Conservation (phyloP, 2,113 vertebrate genomes). For the Micromys minutus region DNA sequence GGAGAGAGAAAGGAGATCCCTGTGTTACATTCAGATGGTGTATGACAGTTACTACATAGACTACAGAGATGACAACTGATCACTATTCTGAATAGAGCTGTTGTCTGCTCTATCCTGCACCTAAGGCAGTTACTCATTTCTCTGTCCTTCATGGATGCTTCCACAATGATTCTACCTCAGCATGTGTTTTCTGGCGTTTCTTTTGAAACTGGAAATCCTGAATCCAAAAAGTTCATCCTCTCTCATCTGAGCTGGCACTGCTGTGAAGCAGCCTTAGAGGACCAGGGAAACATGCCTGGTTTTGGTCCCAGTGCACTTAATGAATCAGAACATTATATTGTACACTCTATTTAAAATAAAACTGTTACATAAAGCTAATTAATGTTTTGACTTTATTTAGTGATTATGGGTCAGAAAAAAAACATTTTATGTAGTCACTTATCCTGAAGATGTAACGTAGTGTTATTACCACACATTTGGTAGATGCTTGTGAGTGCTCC, state of each 20-base stretch:
- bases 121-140: slow-evolving; percentile 67
- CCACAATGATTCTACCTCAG: slow-evolving; percentile 69
- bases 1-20: background rate
- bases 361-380: slow-evolving; percentile 31
- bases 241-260: slow-evolving; percentile 60
- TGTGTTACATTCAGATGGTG: background rate
- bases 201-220: slow-evolving; percentile 48
- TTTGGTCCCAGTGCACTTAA: slow-evolving; percentile 70
- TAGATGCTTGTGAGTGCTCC: background rate
- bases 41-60: slow-evolving; percentile 1
- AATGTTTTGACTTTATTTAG: slow-evolving; percentile 25
- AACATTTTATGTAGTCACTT: background rate
- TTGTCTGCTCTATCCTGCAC: slow-evolving; percentile 44
- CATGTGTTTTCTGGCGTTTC: slow-evolving; percentile 69
- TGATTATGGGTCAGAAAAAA: background rate
- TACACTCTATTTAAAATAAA: background rate
- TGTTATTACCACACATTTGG: background rate
- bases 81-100: slow-evolving; percentile 60
- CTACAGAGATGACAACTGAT: slow-evolving; percentile 43
- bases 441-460: background rate
- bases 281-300: slow-evolving; percentile 67
- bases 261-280: slow-evolving; percentile 57
- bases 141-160: slow-evolving; percentile 64
- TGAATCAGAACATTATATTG: slow-evolving; percentile 74
- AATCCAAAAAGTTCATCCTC: slow-evolving; percentile 71